Conservation (phyloP, 2,113 vertebrate genomes). For the Tragelaphus buxtoni region DNA sequence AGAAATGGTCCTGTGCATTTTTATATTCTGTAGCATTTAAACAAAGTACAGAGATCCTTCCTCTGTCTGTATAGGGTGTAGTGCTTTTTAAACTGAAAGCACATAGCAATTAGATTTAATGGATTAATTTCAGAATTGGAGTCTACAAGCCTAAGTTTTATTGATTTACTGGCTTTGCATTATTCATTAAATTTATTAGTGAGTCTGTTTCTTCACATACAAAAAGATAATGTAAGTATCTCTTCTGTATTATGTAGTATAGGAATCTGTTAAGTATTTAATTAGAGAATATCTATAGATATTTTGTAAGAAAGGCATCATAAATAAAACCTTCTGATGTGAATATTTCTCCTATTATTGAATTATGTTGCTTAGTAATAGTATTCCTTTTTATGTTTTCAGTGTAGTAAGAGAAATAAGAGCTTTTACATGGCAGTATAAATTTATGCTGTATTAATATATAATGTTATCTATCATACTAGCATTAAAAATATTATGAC, state of each 20-base stretch:
- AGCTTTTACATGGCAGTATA: not conserved
- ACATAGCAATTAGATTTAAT: conserved; percentile 5
- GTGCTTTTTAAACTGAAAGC: not conserved
- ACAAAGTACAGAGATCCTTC: not conserved
- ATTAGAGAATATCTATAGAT: not conserved
- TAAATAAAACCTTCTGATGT: conserved; percentile 10
- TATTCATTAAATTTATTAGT: not conserved
- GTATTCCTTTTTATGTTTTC: not conserved
- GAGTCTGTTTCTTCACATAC: not conserved
- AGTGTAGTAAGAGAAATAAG: not conserved
- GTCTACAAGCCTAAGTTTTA: not conserved
- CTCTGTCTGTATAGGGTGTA: not conserved
- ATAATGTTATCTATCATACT: not conserved
- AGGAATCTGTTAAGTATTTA: not conserved
- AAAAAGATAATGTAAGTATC: not conserved
- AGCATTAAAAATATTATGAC: not conserved
- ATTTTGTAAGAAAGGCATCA: not conserved
- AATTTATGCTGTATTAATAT: not conserved
- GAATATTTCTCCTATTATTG: not conserved
- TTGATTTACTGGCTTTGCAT: not conserved
- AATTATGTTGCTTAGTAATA: not conserved
- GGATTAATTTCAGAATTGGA: not conserved
- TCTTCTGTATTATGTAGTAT: not conserved
- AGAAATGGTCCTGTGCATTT: not conserved
- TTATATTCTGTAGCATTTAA: not conserved